Evolutionary conservation across 2,888 invertebrate species (phyloP).

Genomic region (Mythimna albipuncta): DNA sequence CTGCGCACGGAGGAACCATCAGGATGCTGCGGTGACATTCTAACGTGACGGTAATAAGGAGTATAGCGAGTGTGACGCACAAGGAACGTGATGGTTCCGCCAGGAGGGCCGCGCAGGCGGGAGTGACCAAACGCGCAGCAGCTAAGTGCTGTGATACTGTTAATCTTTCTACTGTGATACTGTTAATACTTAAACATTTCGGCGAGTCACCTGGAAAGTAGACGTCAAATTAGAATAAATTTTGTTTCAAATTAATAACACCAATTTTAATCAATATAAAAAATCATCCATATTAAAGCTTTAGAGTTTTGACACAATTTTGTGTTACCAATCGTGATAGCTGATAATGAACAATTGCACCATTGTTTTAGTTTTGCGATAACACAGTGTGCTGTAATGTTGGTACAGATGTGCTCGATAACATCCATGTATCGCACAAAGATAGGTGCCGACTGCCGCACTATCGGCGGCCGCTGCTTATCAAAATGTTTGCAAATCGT

Average conservation of each 20-base stretch:
- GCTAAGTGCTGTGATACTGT: constrained; percentile 87
- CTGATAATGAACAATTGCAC: constrained; percentile 69
- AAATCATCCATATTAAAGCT: constrained; percentile 69
- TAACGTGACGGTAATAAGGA: constrained; percentile 2
- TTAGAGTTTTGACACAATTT: constrained; percentile 84
- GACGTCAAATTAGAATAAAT: constrained; percentile 90
- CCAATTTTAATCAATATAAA: constrained; percentile 81
- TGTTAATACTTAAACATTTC: constrained; percentile 87
- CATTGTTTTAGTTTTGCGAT: constrained; percentile 73
- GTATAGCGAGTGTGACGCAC: constrained; percentile 36
- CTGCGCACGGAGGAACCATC: constrained; percentile 68
- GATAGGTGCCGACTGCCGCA: constrained; percentile 67
- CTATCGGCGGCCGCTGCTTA: constrained; percentile 56
- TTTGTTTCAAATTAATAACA: constrained; percentile 86
- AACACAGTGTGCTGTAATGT: constrained; percentile 75
- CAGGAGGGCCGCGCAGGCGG: constrained; percentile 63
- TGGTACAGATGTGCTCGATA: constrained; percentile 78
- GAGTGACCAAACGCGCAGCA: constrained; percentile 82
- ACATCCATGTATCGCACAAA: constrained; percentile 77
- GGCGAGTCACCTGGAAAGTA: constrained; percentile 90
- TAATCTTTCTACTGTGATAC: constrained; percentile 86
- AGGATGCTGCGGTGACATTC: constrained; percentile 47
- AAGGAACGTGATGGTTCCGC: constrained; percentile 68
- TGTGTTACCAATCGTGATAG: constrained; percentile 83
- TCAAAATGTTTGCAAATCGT: constrained; percentile 56